These are phyloP conservation scores for Bombylius major DNA, from an alignment of 2,888 invertebrate genomes.

Conservation along the genomic window DNA sequence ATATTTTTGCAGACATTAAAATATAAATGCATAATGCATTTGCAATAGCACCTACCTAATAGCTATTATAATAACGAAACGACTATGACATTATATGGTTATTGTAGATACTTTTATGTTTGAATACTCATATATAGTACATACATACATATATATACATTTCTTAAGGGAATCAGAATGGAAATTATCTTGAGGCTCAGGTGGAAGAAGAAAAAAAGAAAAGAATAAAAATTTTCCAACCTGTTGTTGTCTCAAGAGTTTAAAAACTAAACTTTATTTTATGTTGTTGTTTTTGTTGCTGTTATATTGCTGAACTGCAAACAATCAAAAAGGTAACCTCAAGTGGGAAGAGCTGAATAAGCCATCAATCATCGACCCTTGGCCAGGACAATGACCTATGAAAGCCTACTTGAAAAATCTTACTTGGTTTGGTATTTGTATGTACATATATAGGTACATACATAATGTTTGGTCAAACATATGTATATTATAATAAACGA, in stretches of 20 bases:
- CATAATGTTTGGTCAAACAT: background rate
- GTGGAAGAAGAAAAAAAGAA: background rate
- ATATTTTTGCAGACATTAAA: no score
- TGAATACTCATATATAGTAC: no score
- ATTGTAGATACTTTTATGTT: no score
- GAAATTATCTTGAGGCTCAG: background rate
- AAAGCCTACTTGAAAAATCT: background rate
- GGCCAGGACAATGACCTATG: background rate
- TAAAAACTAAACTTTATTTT: background rate
- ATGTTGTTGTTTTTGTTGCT: no score
- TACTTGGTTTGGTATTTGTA: no score
- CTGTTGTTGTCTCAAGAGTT: background rate
- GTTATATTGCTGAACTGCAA: no score
- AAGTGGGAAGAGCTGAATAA: background rate
- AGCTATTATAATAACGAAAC: no score
- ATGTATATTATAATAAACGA: no score
- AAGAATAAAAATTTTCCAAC: background rate
- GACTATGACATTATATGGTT: no score
- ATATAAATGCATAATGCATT: no score
- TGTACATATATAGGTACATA: no score
- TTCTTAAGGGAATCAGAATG: background rate
- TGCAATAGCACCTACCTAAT: no score
- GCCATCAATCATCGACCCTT: background rate
- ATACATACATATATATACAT: background rate
- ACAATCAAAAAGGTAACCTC: background rate